Conservation (phyloP, 2,797 vertebrate species). For the Acanthiza pusilla region DNA sequence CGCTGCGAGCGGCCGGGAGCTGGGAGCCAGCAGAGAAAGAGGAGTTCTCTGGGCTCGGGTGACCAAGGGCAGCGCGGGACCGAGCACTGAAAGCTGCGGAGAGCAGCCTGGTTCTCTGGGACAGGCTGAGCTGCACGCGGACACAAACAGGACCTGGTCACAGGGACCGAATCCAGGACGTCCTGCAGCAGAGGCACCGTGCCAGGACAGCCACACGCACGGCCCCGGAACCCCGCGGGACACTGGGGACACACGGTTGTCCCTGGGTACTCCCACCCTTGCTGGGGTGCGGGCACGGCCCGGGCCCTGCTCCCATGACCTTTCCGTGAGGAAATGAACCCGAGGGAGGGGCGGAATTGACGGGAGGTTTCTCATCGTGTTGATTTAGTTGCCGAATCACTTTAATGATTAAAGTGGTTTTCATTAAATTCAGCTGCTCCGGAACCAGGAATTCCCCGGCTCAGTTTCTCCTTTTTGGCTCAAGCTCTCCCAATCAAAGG, state of each 20-base stretch:
- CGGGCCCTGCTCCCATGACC: fast-evolving
- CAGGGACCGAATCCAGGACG: not conserved
- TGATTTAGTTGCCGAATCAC: not conserved
- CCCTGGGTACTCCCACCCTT: not conserved
- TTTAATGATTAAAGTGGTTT: not conserved
- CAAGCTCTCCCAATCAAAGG: not conserved
- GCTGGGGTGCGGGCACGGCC: fast-evolving
- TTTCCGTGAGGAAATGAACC: not conserved
- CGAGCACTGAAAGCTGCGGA: not conserved
- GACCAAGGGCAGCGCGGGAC: not conserved
- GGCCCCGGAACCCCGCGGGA: fast-evolving
- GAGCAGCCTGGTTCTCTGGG: not conserved
- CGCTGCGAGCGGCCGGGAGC: not conserved
- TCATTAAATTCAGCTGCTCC: not conserved
- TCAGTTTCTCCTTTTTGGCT: not conserved
- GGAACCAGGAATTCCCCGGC: not conserved
- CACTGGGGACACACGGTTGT: not conserved
- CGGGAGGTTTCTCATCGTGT: not conserved
- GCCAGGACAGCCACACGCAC: not conserved
- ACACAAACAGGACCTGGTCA: not conserved
- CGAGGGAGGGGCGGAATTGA: not conserved
- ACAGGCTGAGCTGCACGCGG: not conserved
- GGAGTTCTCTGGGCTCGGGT: not conserved
- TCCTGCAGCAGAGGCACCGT: not conserved
- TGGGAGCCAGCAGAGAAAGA: not conserved